Evolutionary conservation across 2,888 invertebrate genomes (phyloP).

Genomic region (Geotrupes spiniger): DNA sequence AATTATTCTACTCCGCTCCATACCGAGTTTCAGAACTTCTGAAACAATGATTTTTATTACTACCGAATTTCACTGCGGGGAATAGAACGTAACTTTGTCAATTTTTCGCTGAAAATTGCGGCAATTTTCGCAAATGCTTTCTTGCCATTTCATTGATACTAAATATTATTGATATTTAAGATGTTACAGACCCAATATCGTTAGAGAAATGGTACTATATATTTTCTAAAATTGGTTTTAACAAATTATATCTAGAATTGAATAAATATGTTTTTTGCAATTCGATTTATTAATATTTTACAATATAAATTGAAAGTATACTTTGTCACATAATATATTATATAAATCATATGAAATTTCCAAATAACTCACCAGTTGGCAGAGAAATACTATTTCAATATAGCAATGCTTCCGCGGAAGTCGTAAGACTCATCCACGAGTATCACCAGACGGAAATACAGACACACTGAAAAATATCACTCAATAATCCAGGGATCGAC

Average conservation of each 20-base stretch:
- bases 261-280: too few species aligned
- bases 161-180: too few species aligned
- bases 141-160: conserved; percentile 1
- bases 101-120: conserved; percentile 10
- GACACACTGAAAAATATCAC: conserved; percentile 17
- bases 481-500: conserved; percentile 15
- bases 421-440: not conserved
- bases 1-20: conserved; percentile 40
- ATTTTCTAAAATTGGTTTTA: too few species aligned
- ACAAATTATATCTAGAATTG: too few species aligned
- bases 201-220: too few species aligned
- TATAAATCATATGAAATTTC: not conserved
- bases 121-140: not conserved
- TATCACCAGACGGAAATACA: conserved; percentile 10
- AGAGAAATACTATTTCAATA: conserved; percentile 18
- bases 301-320: too few species aligned
- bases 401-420: conserved; percentile 10
- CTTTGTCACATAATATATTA: too few species aligned
- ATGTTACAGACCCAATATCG: too few species aligned
- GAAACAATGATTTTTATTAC: conserved; percentile 46
- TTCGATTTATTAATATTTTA: too few species aligned
- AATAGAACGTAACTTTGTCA: conserved; percentile 12
- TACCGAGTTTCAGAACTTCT: conserved; percentile 37
- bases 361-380: conserved; percentile 7
- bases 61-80: conserved; percentile 30